Conservation (phyloP, 1,140 invertebrate species). For the Pollicipes pollicipes region DNA sequence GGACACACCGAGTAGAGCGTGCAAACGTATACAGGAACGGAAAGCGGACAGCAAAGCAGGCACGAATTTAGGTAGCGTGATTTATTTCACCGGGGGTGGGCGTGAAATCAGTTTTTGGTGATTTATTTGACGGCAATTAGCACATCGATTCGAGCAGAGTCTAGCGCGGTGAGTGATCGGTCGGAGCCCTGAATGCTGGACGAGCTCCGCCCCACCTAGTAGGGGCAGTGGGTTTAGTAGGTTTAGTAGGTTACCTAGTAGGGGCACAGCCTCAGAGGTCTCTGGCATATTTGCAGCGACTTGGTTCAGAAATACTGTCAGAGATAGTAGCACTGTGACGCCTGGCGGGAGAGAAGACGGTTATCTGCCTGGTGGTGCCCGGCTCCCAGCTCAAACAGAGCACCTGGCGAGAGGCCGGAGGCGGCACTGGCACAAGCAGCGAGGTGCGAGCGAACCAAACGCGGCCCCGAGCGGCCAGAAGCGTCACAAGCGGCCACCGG, state of each 20-base stretch:
- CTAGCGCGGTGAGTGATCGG: background rate
- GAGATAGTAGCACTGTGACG: conserved; percentile 49
- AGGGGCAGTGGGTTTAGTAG: too few species aligned
- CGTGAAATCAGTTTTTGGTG: background rate
- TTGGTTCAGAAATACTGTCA: conserved; percentile 51
- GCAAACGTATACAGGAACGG: background rate
- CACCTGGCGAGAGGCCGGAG: too few species aligned
- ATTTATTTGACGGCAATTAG: background rate
- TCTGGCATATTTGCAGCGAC: conserved; percentile 43
- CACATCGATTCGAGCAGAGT: background rate
- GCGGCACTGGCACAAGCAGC: too few species aligned
- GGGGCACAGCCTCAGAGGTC: conserved; percentile 57
- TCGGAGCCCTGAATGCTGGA: background rate
- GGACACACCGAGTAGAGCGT: background rate
- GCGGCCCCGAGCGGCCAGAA: too few species aligned
- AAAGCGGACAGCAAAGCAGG: background rate
- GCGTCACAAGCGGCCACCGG: too few species aligned
- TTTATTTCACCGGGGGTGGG: background rate
- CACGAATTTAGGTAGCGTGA: background rate
- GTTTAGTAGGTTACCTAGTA: conserved; percentile 85
- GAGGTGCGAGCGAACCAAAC: too few species aligned
- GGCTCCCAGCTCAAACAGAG: background rate
- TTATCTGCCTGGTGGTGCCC: background rate
- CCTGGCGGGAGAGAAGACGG: conserved; percentile 28
- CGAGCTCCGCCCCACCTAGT: conserved; percentile 47